Evolutionary conservation across 2,888 invertebrate genomes (phyloP).

Genomic region (Melolontha melolontha): DNA sequence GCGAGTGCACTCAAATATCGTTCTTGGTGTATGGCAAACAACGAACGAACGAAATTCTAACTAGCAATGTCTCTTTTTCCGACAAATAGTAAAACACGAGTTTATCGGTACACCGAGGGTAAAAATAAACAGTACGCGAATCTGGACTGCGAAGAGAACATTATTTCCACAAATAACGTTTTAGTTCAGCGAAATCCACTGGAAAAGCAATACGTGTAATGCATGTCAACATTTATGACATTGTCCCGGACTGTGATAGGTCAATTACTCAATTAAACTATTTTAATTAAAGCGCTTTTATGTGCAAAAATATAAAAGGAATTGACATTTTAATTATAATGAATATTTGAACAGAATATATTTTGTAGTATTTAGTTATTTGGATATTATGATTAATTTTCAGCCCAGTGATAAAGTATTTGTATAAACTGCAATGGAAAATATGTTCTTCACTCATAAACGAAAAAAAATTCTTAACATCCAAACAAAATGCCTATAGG

Average conservation of each 20-base stretch:
- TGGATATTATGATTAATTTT: no score
- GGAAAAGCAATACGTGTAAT: conserved; percentile 10
- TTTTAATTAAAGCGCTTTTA: conserved; percentile 10
- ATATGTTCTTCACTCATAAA: no score
- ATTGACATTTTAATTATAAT: no score
- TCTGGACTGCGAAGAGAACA: conserved; percentile 18
- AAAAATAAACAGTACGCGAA: conserved; percentile 18
- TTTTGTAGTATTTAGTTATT: no score
- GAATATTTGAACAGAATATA: no score
- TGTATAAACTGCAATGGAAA: no score
- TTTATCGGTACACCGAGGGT: conserved; percentile 18
- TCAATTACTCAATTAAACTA: conserved; percentile 19
- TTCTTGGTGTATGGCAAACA: conserved; percentile 19
- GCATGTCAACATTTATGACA: conserved; percentile 9
- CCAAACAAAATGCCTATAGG: no score
- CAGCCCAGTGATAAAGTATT: no score
- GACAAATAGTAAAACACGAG: conserved; percentile 25
- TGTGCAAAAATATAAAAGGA: no score
- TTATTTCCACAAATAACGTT: conserved; percentile 25
- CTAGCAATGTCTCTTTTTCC: conserved; percentile 24
- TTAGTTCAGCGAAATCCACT: conserved; percentile 14
- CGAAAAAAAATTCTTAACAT: no score
- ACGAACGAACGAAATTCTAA: conserved; percentile 31
- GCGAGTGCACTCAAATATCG: conserved; percentile 51
- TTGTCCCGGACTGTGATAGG: conserved; percentile 1